These are phyloP conservation scores for Jacana jacana DNA, from an alignment of 2,113 vertebrate species.

Conservation along the genomic window DNA sequence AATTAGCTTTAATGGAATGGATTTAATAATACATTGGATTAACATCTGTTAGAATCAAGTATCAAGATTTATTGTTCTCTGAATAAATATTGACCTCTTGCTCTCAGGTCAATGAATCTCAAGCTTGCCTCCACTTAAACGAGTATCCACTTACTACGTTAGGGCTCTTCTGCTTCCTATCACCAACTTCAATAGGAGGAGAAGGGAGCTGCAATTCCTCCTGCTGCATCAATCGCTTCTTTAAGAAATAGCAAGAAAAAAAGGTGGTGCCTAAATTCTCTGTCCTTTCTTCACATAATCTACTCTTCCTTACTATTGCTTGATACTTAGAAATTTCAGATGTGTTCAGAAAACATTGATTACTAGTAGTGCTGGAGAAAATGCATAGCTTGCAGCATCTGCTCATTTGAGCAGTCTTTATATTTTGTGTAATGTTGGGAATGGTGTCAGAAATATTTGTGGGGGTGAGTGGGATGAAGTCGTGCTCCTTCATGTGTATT, in stretches of 20 bases:
- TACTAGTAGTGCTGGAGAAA: not conserved
- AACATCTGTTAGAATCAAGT: conserved; percentile 20
- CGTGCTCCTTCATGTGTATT: not conserved
- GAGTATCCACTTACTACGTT: not conserved
- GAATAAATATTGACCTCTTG: conserved; percentile 51
- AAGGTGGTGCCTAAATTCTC: not conserved
- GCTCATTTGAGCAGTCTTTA: not conserved
- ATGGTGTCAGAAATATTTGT: not conserved
- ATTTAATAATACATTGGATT: conserved; percentile 53
- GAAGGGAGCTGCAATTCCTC: not conserved
- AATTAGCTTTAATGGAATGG: conserved; percentile 41
- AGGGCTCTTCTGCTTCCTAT: not conserved
- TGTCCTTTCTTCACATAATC: not conserved
- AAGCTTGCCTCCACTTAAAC: conserved; percentile 37
- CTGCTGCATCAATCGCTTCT: not conserved
- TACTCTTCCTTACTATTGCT: not conserved
- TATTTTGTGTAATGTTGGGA: not conserved
- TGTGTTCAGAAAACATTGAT: not conserved
- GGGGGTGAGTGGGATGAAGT: not conserved
- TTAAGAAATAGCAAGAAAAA: not conserved
- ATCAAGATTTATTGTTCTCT: conserved; percentile 50
- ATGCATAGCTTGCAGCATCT: not conserved
- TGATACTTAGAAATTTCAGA: not conserved
- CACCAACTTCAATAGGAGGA: not conserved
- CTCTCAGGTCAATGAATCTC: conserved; percentile 44